Evolutionary conservation across 2,797 vertebrate species (phyloP).

Genomic region (Lepidocolaptes lacrymiger): DNA sequence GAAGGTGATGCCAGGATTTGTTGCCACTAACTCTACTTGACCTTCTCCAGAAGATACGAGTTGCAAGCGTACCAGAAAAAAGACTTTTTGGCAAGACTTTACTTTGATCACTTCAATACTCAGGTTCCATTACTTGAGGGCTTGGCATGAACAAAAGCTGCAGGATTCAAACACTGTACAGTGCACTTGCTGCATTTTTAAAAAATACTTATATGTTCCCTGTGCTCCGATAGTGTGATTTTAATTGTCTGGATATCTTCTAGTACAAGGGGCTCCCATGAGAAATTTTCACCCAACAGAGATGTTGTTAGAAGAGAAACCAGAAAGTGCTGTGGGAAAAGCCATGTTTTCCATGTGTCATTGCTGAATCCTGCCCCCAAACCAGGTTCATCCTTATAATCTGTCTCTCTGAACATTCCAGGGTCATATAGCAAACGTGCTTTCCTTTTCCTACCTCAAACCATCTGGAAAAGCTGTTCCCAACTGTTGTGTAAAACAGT

Average conservation of each 20-base stretch:
- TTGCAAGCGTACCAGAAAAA: not conserved
- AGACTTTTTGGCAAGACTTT: not conserved
- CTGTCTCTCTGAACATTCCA: not conserved
- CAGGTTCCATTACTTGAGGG: not conserved
- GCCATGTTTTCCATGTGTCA: not conserved
- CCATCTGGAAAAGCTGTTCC: not conserved
- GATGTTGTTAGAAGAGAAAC: not conserved
- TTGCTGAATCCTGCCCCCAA: not conserved
- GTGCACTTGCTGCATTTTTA: not conserved
- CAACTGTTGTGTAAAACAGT: not conserved
- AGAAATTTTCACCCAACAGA: not conserved
- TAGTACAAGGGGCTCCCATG: not conserved
- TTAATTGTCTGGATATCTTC: not conserved
- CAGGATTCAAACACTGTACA: not conserved
- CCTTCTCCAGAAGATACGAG: not conserved
- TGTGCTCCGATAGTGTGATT: not conserved
- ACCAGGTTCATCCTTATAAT: not conserved
- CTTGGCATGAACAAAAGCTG: not conserved
- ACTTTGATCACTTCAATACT: not conserved
- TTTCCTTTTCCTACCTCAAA: not conserved
- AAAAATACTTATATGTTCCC: accelerated
- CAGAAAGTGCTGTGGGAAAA: not conserved
- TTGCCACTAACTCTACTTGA: not conserved
- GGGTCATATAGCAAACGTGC: not conserved
- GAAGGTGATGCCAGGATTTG: not conserved